Conservation (phyloP, 2,113 vertebrate species). For the Oceanites oceanicus region DNA sequence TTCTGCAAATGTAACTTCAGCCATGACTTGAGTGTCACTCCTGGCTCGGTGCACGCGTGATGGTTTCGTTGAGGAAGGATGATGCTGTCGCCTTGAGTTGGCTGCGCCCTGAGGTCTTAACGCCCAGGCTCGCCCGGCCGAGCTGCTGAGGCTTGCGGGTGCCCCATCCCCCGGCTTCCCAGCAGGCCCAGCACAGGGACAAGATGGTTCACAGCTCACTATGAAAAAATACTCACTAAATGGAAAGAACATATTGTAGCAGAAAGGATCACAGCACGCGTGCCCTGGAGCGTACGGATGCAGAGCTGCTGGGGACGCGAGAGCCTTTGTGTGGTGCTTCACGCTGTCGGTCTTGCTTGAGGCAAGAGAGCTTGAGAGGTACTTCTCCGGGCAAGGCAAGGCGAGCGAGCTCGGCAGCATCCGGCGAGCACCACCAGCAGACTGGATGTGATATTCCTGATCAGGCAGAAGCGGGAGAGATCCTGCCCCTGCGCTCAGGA, state of each 20-base stretch:
- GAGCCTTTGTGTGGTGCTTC: background rate
- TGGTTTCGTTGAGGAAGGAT: background rate
- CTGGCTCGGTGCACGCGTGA: accelerated
- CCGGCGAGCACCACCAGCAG: accelerated
- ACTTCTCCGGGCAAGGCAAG: background rate
- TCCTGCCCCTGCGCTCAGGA: accelerated
- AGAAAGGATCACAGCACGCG: background rate
- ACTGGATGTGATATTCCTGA: background rate
- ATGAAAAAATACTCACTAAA: background rate
- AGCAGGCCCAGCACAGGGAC: background rate
- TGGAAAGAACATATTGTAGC: background rate
- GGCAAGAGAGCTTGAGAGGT: background rate
- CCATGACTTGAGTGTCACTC: accelerated
- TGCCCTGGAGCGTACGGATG: accelerated
- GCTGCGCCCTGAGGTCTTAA: background rate
- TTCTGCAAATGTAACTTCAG: background rate
- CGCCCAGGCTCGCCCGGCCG: accelerated
- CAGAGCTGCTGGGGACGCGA: accelerated
- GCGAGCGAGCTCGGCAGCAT: accelerated
- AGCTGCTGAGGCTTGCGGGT: background rate
- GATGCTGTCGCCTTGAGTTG: background rate
- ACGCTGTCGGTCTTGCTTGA: background rate
- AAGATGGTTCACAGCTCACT: background rate
- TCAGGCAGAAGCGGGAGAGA: background rate
- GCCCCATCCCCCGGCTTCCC: background rate